Conservation (phyloP, 2,113 vertebrate genomes). For the Corvus moneduloides region DNA sequence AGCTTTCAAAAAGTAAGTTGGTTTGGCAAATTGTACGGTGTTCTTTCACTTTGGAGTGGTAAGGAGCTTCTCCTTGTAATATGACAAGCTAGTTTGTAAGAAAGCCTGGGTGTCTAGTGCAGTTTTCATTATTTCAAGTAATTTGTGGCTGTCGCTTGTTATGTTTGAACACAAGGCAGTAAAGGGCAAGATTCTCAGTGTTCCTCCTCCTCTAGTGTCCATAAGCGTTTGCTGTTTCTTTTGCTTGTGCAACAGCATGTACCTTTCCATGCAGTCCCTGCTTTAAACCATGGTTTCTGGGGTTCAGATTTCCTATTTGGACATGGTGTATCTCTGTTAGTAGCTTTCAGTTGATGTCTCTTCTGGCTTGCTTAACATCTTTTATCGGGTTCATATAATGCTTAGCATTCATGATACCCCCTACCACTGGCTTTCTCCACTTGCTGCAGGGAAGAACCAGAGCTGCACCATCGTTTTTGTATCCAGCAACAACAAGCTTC, state of each 20-base stretch:
- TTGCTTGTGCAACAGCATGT: background rate
- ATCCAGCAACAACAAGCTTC: background rate
- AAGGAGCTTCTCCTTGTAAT: background rate
- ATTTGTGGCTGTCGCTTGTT: background rate
- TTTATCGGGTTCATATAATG: background rate
- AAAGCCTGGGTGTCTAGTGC: background rate
- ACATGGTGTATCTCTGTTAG: background rate
- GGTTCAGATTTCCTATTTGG: background rate
- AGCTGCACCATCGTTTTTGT: background rate
- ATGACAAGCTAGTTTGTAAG: background rate
- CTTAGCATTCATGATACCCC: rapidly evolving
- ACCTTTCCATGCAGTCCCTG: background rate
- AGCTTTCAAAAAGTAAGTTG: background rate
- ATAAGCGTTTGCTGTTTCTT: background rate
- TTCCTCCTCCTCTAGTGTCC: background rate
- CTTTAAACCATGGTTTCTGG: background rate
- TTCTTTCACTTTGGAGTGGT: background rate
- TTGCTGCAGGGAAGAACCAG: background rate
- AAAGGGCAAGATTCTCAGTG: background rate
- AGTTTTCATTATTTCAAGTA: background rate
- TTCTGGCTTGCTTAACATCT: background rate
- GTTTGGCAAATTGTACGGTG: background rate
- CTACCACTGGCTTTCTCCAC: background rate
- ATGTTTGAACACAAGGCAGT: rapidly evolving
- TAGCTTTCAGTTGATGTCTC: background rate